Conservation (phyloP, 2,797 vertebrate species). For the Sciurus vulgaris region DNA sequence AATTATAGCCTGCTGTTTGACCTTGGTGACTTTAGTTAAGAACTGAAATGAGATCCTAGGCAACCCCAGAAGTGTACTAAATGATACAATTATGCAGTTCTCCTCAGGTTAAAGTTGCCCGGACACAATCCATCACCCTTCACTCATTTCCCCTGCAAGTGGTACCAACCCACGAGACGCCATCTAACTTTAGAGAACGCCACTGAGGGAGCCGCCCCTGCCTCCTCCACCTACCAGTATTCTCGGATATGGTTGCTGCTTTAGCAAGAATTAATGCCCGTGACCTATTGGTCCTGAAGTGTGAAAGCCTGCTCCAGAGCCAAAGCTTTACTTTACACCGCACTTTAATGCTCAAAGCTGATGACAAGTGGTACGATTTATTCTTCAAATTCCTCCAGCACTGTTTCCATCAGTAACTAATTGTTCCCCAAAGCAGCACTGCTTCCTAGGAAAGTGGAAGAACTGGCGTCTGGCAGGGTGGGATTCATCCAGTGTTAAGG, state of each 20-base stretch:
- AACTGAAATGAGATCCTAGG: neutral
- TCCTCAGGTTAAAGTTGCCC: neutral
- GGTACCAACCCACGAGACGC: constrained; percentile 73
- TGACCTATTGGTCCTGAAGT: constrained; percentile 85
- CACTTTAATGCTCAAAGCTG: constrained; percentile 80
- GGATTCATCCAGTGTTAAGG: neutral
- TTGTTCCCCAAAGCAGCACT: constrained; percentile 74
- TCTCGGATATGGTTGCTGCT: constrained; percentile 72
- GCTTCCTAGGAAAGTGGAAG: neutral
- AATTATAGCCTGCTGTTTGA: constrained; percentile 6
- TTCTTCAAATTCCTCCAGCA: constrained; percentile 81
- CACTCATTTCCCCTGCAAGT: constrained; percentile 46
- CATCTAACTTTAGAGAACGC: constrained; percentile 71
- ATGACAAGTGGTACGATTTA: constrained; percentile 85
- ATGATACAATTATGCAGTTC: neutral
- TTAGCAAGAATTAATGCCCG: constrained; percentile 84
- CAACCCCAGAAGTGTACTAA: neutral
- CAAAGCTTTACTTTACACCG: constrained; percentile 85
- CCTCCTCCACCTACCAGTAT: constrained; percentile 71
- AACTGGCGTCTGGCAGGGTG: neutral
- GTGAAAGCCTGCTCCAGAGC: constrained; percentile 85
- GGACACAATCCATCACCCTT: constrained; percentile 31
- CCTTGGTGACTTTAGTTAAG: constrained; percentile 33
- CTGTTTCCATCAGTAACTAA: constrained; percentile 83
- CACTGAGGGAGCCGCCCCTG: constrained; percentile 44